Percentiles rank a stretch among this genome's conserved stretches.
Evolutionary conservation across 1,140 invertebrate species (phyloP).

Genomic region (Trinorchestia longiramus): DNA sequence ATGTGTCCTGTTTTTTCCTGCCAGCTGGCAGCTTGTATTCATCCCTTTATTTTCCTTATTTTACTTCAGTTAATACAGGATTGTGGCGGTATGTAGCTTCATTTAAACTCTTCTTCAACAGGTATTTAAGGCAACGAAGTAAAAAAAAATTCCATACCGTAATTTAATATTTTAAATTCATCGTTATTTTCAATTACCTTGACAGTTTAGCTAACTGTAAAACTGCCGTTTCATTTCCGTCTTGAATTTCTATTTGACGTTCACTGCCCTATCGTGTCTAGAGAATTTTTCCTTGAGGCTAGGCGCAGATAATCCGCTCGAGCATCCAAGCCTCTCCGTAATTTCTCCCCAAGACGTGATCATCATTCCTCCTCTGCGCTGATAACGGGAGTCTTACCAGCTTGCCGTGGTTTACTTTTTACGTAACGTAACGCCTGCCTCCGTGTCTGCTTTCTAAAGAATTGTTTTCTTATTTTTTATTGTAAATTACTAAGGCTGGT

Average conservation of each 20-base stretch:
- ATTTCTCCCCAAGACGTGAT: neutral
- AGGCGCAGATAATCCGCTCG: neutral
- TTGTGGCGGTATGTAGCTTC: no score
- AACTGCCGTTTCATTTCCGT: neutral
- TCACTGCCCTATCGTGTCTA: neutral
- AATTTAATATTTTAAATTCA: neutral
- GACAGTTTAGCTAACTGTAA: neutral
- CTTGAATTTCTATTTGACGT: neutral
- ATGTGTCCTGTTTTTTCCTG: no score
- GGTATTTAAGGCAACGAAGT: no score
- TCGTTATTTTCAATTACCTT: neutral
- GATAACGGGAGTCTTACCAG: slow-evolving; percentile 6
- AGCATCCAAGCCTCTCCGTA: neutral
- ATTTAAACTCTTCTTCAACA: no score
- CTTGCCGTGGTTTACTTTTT: neutral
- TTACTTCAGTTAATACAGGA: no score
- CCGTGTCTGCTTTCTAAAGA: neutral
- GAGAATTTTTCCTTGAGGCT: neutral
- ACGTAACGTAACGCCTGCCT: neutral
- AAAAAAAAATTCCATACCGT: neutral
- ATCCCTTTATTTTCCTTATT: no score
- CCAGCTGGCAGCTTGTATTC: no score
- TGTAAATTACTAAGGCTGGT: neutral
- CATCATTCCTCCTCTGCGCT: neutral
- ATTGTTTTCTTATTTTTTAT: neutral